Conservation (phyloP, 2,113 vertebrate genomes). For the Lagenorhynchus albirostris region DNA sequence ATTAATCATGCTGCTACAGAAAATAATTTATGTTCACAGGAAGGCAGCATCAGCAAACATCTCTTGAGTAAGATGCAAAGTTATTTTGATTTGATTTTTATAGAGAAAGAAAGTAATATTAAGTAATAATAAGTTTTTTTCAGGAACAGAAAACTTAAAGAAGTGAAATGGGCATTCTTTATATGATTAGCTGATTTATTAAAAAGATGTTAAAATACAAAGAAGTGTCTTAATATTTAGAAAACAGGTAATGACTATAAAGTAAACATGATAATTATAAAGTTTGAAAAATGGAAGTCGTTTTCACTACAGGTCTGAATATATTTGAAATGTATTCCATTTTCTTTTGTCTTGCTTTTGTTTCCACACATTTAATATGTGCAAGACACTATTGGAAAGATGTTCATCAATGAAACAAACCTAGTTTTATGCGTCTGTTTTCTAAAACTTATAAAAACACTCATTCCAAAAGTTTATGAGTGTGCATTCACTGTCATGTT, state of each 20-base stretch:
- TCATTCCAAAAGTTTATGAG: neutral
- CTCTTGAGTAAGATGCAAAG: neutral
- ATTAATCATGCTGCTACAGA: neutral
- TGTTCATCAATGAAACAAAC: neutral
- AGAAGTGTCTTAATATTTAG: neutral
- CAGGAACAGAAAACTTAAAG: neutral
- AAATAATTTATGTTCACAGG: neutral
- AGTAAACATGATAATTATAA: neutral
- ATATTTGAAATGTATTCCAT: neutral
- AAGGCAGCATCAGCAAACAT: neutral
- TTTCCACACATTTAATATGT: neutral
- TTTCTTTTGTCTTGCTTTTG: neutral
- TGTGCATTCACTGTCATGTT: neutral
- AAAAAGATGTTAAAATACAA: neutral
- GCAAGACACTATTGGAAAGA: neutral
- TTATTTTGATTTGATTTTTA: neutral
- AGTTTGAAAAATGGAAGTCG: neutral
- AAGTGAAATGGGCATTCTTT: neutral
- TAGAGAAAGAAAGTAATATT: neutral
- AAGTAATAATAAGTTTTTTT: neutral
- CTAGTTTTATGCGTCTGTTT: neutral
- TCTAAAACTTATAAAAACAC: neutral
- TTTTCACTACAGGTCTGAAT: neutral
- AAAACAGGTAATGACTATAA: neutral
- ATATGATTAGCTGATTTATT: neutral